Conservation (phyloP, 1,140 invertebrate species). For the Drosophila azteca region DNA sequence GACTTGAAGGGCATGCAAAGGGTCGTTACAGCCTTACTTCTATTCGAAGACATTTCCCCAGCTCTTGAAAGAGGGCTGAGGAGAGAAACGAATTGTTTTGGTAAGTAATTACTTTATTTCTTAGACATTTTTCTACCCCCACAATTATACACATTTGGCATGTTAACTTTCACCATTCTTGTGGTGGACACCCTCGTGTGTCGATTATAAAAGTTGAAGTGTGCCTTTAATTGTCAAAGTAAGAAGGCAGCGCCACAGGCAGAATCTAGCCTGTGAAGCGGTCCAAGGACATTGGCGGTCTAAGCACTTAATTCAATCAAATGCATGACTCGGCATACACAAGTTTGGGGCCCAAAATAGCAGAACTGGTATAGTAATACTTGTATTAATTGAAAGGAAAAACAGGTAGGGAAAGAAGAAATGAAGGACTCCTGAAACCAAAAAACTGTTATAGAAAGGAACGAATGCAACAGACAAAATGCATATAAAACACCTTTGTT, state of each 20-base stretch:
- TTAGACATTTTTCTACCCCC: slow-evolving; percentile 22
- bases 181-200: slow-evolving; percentile 7
- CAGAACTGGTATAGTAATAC: too few relatives aligned
- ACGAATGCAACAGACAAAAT: too few relatives aligned
- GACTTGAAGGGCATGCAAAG: slow-evolving; percentile 40
- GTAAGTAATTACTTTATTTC: slow-evolving; percentile 58
- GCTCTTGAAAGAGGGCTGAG: too few relatives aligned
- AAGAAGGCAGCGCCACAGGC: slow-evolving; percentile 8
- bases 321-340: too few relatives aligned
- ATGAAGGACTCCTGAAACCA: too few relatives aligned
- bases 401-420: too few relatives aligned
- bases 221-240: not conserved
- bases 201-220: slow-evolving; percentile 31
- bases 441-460: too few relatives aligned
- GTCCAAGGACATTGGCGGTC: slow-evolving; percentile 2
- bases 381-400: too few relatives aligned
- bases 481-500: too few relatives aligned
- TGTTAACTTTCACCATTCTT: slow-evolving; percentile 37
- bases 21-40: slow-evolving; percentile 9
- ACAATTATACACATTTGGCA: slow-evolving; percentile 8
- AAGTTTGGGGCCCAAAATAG: too few relatives aligned
- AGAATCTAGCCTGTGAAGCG: slow-evolving; percentile 31
- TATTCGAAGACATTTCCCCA: not conserved
- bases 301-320: too few relatives aligned
- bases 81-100: slow-evolving; percentile 21